Evolutionary conservation across 2,113 vertebrate species (phyloP).

Genomic region (Mormyrus iriodes): DNA sequence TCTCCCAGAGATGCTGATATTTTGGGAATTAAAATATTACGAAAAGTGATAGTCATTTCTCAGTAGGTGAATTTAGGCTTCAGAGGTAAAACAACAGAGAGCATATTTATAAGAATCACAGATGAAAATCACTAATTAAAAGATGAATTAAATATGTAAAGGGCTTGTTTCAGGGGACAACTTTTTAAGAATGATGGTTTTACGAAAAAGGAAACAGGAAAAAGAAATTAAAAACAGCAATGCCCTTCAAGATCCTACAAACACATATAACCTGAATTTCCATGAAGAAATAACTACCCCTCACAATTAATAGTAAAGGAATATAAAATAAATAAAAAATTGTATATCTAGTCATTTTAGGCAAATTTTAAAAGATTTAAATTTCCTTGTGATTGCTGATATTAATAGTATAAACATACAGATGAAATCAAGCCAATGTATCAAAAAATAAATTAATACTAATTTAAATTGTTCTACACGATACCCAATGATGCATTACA

Average conservation of each 20-base stretch:
- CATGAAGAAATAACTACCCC: neutral
- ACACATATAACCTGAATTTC: neutral
- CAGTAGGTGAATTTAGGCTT: neutral
- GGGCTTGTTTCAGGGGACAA: neutral
- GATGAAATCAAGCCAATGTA: neutral
- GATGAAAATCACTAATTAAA: neutral
- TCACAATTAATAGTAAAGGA: neutral
- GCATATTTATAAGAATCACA: neutral
- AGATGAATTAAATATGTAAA: neutral
- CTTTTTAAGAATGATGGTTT: neutral
- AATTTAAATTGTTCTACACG: neutral
- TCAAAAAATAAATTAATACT: neutral
- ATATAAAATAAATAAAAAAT: neutral
- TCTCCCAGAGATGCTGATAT: neutral
- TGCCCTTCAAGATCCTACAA: neutral
- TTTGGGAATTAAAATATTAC: neutral
- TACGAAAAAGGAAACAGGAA: neutral
- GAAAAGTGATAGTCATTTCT: neutral
- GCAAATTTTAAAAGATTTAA: neutral
- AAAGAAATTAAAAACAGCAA: neutral
- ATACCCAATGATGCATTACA: neutral
- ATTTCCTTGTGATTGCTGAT: neutral
- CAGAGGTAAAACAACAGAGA: neutral
- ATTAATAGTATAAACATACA: neutral
- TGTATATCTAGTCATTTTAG: neutral